Evolutionary conservation across 2,888 invertebrate species (phyloP).

Genomic region (Megastigmus dorsalis): DNA sequence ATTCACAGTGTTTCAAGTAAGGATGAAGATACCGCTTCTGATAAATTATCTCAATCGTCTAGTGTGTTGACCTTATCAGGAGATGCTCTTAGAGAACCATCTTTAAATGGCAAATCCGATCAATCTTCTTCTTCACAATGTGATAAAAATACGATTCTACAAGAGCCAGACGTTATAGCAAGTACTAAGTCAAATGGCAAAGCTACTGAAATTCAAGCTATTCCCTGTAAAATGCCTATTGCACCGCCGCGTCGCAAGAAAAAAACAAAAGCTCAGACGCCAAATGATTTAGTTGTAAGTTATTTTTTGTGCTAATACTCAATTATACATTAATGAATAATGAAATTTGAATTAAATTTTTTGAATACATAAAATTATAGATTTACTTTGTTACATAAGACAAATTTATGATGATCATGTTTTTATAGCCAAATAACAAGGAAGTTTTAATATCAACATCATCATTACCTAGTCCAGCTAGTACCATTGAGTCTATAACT

Average conservation of each 20-base stretch:
- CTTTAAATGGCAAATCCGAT: conserved; percentile 64
- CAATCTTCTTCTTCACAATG: conserved; percentile 63
- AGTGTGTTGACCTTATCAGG: conserved; percentile 70
- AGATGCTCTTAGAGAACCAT: conserved; percentile 66
- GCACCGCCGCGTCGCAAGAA: conserved; percentile 89
- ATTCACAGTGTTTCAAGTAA: conserved; percentile 69
- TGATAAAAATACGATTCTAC: conserved; percentile 74
- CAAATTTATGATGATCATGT: not conserved
- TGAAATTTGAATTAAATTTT: conserved; percentile 14
- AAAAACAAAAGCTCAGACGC: conserved; percentile 76
- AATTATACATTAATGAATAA: not conserved
- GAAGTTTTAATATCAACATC: conserved; percentile 74
- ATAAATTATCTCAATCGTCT: conserved; percentile 71
- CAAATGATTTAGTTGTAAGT: conserved; percentile 72
- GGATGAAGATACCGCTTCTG: conserved; percentile 71
- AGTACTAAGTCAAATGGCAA: conserved; percentile 83
- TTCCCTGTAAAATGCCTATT: conserved; percentile 76
- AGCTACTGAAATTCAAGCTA: conserved; percentile 64
- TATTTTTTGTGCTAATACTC: conserved; percentile 43
- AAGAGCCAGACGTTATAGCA: conserved; percentile 94
- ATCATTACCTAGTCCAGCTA: conserved; percentile 84
- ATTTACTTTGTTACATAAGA: not conserved
- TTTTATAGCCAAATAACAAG: conserved; percentile 72
- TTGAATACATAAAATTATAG: not conserved
- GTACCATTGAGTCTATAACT: conserved; percentile 86